Conservation (phyloP, 2,888 invertebrate genomes). For the Drosophila anomalipes region DNA sequence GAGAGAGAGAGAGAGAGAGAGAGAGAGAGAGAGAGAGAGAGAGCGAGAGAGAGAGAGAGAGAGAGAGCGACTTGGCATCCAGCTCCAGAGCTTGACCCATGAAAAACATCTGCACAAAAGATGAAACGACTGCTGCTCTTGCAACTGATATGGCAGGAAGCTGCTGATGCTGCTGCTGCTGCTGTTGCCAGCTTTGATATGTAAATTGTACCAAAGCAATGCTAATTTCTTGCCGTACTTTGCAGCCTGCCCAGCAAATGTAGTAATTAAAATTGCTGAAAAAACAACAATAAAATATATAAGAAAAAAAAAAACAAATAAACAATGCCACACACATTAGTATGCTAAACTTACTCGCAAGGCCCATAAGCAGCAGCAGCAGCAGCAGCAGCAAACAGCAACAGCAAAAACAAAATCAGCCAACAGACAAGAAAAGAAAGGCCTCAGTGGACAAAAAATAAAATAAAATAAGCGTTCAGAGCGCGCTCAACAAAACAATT, state of each 20-base stretch:
- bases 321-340: slow-evolving; percentile 66
- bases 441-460: slow-evolving; percentile 42
- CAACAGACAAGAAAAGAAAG: slow-evolving; percentile 72
- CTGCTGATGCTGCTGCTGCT: slow-evolving; percentile 24
- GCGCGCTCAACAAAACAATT: slow-evolving; percentile 79
- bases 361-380: slow-evolving; percentile 40
- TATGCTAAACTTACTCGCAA: slow-evolving; percentile 83
- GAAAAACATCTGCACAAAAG: slow-evolving; percentile 72
- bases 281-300: slow-evolving; percentile 14
- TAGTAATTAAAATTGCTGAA: slow-evolving; percentile 71
- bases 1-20: neutral
- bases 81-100: slow-evolving; percentile 72
- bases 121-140: slow-evolving; percentile 41
- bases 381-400: slow-evolving; percentile 36
- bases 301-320: slow-evolving; percentile 16
- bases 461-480: slow-evolving; percentile 29
- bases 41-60: neutral
- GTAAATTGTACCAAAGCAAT: slow-evolving; percentile 80
- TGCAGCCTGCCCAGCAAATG: slow-evolving; percentile 32
- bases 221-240: slow-evolving; percentile 53
- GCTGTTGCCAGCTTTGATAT: slow-evolving; percentile 67
- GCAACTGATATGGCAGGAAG: slow-evolving; percentile 6
- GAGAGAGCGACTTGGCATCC: slow-evolving; percentile 2
- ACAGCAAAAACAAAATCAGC: neutral
- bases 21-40: neutral